Evolutionary conservation across 2,797 vertebrate species (phyloP).

Genomic region (Brachyalestes nurse): DNA sequence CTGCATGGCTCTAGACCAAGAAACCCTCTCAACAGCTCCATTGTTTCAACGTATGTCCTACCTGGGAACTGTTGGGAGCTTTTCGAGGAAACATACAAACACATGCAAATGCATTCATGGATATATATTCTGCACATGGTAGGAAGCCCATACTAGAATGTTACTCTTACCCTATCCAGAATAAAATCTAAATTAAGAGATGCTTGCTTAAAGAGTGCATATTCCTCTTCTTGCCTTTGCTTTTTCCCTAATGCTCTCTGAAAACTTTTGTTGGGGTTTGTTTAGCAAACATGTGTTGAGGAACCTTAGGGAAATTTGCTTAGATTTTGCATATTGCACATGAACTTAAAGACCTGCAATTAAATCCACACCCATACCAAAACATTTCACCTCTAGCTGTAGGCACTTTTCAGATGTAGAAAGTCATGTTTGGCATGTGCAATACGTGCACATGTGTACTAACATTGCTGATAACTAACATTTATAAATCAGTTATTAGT

Average conservation of each 20-base stretch:
- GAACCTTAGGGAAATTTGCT: slow-evolving; percentile 44
- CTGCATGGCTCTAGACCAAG: slow-evolving; percentile 63
- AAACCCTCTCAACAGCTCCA: slow-evolving; percentile 68
- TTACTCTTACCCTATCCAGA: neutral
- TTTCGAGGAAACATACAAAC: neutral
- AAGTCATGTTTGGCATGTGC: too few relatives aligned
- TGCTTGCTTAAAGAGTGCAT: too few relatives aligned
- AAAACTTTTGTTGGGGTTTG: too few relatives aligned
- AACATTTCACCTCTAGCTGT: neutral
- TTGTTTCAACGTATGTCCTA: slow-evolving; percentile 58
- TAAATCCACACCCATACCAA: neutral
- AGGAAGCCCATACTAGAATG: neutral
- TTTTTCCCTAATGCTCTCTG: too few relatives aligned
- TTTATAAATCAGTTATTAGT: neutral
- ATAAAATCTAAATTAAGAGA: too few relatives aligned
- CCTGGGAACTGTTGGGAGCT: slow-evolving; percentile 27
- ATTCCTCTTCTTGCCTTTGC: too few relatives aligned
- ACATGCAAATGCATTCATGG: neutral
- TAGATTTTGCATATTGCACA: neutral
- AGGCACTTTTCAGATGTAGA: neutral
- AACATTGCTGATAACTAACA: neutral
- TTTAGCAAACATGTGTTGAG: slow-evolving; percentile 42
- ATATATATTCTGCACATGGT: neutral
- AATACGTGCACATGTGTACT: neutral
- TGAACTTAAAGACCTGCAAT: neutral